Evolutionary conservation across 2,797 vertebrate species (phyloP).

Genomic region (Darevskia nairensis): DNA sequence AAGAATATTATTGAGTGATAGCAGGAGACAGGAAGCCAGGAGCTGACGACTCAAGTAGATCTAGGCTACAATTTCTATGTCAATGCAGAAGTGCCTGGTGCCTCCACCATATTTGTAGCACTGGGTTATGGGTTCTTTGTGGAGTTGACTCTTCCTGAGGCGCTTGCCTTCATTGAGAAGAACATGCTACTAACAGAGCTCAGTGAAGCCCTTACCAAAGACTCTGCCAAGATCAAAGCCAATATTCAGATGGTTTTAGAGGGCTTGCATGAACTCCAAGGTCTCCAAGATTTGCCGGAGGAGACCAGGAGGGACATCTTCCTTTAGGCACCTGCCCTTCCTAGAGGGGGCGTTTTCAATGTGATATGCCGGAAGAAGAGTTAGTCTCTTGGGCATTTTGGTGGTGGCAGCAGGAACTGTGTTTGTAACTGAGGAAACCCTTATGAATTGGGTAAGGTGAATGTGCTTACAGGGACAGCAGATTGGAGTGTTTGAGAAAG

Average conservation of each 20-base stretch:
- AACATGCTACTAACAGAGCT: constrained; percentile 86
- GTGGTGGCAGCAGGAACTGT: neutral
- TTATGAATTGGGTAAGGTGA: neutral
- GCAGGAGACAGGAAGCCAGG: constrained; percentile 79
- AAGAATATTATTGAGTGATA: constrained; percentile 87
- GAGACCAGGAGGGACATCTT: constrained; percentile 68
- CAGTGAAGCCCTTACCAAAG: constrained; percentile 86
- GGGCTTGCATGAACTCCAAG: constrained; percentile 89
- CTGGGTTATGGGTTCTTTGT: constrained; percentile 91
- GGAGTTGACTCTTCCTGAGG: constrained; percentile 87
- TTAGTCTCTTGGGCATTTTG: neutral
- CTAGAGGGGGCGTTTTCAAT: neutral
- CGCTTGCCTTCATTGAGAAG: constrained; percentile 89
- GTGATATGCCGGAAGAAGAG: constrained; percentile 10
- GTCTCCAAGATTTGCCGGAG: constrained; percentile 80
- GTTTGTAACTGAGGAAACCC: neutral
- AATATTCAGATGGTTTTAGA: constrained; percentile 91
- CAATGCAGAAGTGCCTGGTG: constrained; percentile 84
- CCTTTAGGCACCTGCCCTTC: constrained; percentile 5
- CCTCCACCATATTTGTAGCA: constrained; percentile 86
- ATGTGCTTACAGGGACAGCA: neutral
- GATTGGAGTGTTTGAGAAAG: neutral
- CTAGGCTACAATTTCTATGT: constrained; percentile 90
- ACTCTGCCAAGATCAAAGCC: constrained; percentile 90
- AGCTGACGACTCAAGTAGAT: constrained; percentile 87